Percentiles rank a stretch among this genome's conserved stretches.
Evolutionary conservation across 2,888 invertebrate genomes (phyloP).

Genomic region (Caradrina kadenii): DNA sequence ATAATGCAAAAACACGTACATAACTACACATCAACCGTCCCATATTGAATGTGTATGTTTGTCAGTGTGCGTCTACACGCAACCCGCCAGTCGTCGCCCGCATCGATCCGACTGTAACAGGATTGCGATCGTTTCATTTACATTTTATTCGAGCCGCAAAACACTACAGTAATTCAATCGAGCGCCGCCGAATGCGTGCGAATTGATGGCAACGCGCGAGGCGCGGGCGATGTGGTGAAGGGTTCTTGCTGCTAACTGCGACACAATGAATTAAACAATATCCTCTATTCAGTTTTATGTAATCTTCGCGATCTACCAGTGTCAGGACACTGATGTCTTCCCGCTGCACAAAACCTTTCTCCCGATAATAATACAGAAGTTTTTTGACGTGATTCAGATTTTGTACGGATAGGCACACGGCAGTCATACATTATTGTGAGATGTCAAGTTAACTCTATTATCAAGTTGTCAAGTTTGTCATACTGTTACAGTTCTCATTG

Average conservation of each 20-base stretch:
- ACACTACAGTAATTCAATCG: conserved; percentile 75
- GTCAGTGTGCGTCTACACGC: conserved; percentile 30
- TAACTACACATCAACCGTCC: neutral
- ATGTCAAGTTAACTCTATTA: neutral
- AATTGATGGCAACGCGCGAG: conserved; percentile 66
- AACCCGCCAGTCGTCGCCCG: conserved; percentile 43
- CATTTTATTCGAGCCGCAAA: conserved; percentile 74
- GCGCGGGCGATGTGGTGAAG: neutral
- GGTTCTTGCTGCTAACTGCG: no score
- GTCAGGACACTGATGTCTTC: neutral
- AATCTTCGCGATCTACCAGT: no score
- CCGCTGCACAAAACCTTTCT: neutral
- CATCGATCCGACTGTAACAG: conserved; percentile 65
- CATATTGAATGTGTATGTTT: conserved; percentile 14
- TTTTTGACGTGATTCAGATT: neutral
- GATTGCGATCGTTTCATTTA: conserved; percentile 76
- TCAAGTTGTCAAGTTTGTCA: neutral
- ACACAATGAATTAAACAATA: neutral
- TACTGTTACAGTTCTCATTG: neutral
- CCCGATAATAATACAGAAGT: neutral
- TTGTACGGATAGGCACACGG: no score
- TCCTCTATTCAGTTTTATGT: neutral
- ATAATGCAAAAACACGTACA: conserved; percentile 26
- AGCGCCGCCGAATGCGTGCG: conserved; percentile 67
- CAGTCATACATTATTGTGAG: no score